Base-by-base conservation (phyloP, 2,888 invertebrate genomes). In the Adelognathus sp. region DNA sequence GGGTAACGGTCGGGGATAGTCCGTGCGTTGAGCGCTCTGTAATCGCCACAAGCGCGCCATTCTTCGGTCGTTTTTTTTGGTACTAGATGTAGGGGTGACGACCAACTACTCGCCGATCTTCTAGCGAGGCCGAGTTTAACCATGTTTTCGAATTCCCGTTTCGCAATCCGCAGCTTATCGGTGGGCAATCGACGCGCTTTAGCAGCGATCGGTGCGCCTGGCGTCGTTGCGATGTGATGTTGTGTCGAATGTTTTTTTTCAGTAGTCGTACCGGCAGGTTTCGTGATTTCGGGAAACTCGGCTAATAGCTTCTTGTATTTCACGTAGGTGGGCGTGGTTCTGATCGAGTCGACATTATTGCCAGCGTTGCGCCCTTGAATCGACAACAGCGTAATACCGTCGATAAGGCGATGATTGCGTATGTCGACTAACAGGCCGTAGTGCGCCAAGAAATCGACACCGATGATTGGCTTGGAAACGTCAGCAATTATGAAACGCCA, bases 11-110 rank as follows among this genome's bases (percentile, higher is more conserved):
- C 86, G 0, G 86, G 86, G 0, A 83, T 50, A 0, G 87, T 89
- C 4, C 75, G 16, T 1, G 78, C 72, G 56, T 88, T 90, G 86
- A 91, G 76, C 1, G 16, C 14, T 0, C 91, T 69, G 69, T 88
- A 91, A 52, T 92, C 90, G 0, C 90, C 86, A 83, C 92, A 91
- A 83, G 86, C 89, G 24, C 88, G 87, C 69, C 88, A 89, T 1
- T 83, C 80, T 18, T 84, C 84, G 6, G 77, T 54, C 9, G 82
- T 79, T 54, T 85, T 84, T 67, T 90, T 91, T 1, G 88, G 86
- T 1, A 85, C 88, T 58, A 90, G 66, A 71, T 90, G 89, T 0
- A 90, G 79, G 2, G 88, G 87, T 3, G 85, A 84, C 2, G 89
- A 76, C 89, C 89, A 90, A 1, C 84, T 81, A 61, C 84, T 82